phyloP scores from a whole-genome alignment of 2,113 vertebrate species.

The Natator depressus region DNA sequence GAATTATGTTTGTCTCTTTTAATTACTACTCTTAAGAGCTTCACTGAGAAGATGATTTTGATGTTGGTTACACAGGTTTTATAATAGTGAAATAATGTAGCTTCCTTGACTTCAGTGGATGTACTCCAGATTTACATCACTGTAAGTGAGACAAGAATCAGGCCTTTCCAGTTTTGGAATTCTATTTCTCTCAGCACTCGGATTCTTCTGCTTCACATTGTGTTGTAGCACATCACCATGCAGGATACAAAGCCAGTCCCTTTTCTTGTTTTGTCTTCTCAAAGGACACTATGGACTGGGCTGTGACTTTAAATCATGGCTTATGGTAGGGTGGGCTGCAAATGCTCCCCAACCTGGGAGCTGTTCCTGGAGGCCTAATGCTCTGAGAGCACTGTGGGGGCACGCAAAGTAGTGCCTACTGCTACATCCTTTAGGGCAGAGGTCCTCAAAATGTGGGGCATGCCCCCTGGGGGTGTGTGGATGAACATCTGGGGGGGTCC shows the following conservation, averaged over 20 bases:
- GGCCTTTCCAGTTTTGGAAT: not conserved
- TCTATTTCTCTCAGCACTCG: not conserved
- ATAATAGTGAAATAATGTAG: rapidly evolving
- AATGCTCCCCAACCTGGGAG: too few species aligned
- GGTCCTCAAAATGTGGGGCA: too few species aligned
- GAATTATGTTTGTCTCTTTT: not conserved
- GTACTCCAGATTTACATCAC: not conserved
- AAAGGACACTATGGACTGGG: not conserved
- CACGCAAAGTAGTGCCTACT: not conserved
- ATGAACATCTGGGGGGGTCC: rapidly evolving
- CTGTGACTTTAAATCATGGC: not conserved
- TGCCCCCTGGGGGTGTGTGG: too few species aligned
- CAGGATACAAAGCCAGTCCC: not conserved
- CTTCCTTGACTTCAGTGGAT: not conserved
- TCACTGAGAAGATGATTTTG: not conserved
- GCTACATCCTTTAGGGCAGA: not conserved
- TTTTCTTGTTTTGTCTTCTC: not conserved
- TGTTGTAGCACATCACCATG: not conserved
- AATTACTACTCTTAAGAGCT: not conserved
- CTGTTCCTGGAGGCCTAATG: not conserved
- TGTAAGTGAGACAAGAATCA: not conserved
- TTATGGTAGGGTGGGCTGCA: not conserved
- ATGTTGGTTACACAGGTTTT: not conserved
- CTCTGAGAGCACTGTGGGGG: not conserved
- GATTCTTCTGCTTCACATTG: not conserved